A percentile compares a stretch with the other conserved stretches of the same genome.
Conservation (phyloP, 2,113 vertebrate genomes). For the Procavia capensis region DNA sequence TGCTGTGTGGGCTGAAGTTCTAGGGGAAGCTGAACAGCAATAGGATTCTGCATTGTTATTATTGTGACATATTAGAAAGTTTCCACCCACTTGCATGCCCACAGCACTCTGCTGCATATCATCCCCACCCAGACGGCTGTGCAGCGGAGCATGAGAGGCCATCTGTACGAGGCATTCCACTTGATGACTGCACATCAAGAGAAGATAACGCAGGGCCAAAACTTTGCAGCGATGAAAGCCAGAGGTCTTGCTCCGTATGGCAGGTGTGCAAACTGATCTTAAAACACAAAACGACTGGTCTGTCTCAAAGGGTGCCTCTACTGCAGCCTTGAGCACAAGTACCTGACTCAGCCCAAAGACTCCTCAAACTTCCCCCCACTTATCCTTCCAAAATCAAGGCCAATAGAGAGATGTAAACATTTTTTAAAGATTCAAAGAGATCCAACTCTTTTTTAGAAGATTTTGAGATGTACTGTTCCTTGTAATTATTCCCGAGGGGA, state of each 20-base stretch:
- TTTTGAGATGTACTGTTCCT: constrained; percentile 45
- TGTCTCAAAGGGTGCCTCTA: constrained; percentile 34
- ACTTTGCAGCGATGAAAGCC: not conserved
- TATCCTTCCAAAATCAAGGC: constrained; percentile 18
- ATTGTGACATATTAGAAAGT: constrained; percentile 85
- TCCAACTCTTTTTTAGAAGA: not conserved
- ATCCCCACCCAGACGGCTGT: constrained; percentile 51
- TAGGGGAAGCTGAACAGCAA: constrained; percentile 82
- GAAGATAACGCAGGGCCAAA: constrained; percentile 46
- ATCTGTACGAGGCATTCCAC: constrained; percentile 57
- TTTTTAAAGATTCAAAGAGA: constrained; percentile 46
- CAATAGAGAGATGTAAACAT: constrained; percentile 36
- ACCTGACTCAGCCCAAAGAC: constrained; percentile 30
- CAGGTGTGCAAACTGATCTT: constrained; percentile 1
- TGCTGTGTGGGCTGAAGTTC: constrained; percentile 87
- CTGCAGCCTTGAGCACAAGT: not conserved
- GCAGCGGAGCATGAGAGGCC: constrained; percentile 62
- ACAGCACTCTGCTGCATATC: constrained; percentile 64
- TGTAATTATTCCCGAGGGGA: constrained; percentile 44
- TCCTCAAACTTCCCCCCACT: not conserved
- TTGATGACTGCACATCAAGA: constrained; percentile 48
- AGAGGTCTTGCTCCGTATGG: constrained; percentile 44
- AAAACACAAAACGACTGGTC: constrained; percentile 1
- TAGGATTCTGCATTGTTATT: constrained; percentile 84
- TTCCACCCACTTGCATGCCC: constrained; percentile 85